phyloP scores from a whole-genome alignment of 2,797 vertebrate genomes.

The Sebastes diploproa region DNA sequence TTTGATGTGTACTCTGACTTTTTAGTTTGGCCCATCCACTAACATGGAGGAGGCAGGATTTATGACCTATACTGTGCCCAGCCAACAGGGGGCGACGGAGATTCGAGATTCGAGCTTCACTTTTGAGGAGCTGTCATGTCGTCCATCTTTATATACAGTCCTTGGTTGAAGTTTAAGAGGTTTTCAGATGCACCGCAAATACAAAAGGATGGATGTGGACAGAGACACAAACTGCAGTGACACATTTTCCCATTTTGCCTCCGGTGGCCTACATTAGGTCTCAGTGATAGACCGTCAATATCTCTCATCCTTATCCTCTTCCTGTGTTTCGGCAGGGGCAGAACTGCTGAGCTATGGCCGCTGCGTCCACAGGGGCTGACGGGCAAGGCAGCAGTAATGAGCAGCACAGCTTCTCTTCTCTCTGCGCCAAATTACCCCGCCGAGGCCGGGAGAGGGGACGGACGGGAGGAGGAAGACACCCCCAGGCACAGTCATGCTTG shows the following conservation, averaged over 20 bases:
- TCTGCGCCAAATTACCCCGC: slow-evolving; percentile 62
- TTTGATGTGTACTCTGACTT: too few species aligned
- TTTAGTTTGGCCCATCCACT: too few species aligned
- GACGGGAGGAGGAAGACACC: slow-evolving; percentile 44
- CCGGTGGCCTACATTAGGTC: not conserved
- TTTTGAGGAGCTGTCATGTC: too few species aligned
- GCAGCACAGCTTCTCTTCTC: slow-evolving; percentile 54
- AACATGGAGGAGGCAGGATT: too few species aligned
- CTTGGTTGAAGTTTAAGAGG: not conserved
- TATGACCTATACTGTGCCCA: too few species aligned
- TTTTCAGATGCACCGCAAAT: slow-evolving; percentile 4
- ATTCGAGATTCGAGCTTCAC: too few species aligned
- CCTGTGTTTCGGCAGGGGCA: not conserved
- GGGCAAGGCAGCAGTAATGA: slow-evolving; percentile 70
- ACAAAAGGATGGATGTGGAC: slow-evolving; percentile 22
- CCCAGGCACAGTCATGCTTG: slow-evolving; percentile 70
- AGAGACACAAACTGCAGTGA: not conserved
- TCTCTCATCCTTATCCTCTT: slow-evolving; percentile 10
- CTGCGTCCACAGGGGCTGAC: slow-evolving; percentile 27
- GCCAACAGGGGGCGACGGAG: too few species aligned
- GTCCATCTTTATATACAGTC: too few species aligned
- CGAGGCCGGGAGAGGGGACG: slow-evolving; percentile 31
- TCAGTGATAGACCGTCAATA: slow-evolving; percentile 6
- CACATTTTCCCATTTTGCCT: not conserved
- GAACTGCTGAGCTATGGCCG: slow-evolving; percentile 27